Evolutionary conservation across 2,888 invertebrate species (phyloP).

Genomic region (Apantesis nais): DNA sequence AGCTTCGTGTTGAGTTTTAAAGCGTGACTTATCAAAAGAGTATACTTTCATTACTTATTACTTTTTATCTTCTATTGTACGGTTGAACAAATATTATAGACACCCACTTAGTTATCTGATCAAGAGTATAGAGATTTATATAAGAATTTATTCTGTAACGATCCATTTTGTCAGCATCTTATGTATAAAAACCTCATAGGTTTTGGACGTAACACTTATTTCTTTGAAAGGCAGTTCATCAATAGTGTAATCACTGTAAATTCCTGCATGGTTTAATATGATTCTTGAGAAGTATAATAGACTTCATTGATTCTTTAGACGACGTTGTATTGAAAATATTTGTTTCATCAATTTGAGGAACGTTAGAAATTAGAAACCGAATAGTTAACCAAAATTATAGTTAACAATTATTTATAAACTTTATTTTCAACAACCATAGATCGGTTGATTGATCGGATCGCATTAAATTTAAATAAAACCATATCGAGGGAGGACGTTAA

Average conservation of each 20-base stretch:
- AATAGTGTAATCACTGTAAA: neutral
- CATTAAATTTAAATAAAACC: constrained; percentile 33
- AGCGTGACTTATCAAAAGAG: neutral
- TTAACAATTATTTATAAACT: neutral
- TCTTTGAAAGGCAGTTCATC: neutral
- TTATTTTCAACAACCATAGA: neutral
- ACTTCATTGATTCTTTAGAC: neutral
- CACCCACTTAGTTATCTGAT: neutral
- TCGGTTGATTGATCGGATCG: neutral
- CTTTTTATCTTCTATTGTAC: neutral
- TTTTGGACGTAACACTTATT: neutral
- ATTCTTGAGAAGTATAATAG: neutral
- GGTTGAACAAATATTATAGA: neutral
- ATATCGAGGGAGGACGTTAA: constrained; percentile 48
- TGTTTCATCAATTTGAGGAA: neutral
- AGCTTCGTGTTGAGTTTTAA: constrained; percentile 21
- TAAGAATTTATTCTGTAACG: too few species aligned
- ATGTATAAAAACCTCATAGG: neutral
- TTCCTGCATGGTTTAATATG: neutral
- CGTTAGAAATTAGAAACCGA: neutral
- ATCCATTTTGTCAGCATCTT: neutral
- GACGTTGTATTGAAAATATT: neutral
- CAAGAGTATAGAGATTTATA: neutral
- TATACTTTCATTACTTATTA: neutral
- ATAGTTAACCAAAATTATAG: neutral